Conservation (phyloP, 2,113 vertebrate species). For the Sialia sialis region DNA sequence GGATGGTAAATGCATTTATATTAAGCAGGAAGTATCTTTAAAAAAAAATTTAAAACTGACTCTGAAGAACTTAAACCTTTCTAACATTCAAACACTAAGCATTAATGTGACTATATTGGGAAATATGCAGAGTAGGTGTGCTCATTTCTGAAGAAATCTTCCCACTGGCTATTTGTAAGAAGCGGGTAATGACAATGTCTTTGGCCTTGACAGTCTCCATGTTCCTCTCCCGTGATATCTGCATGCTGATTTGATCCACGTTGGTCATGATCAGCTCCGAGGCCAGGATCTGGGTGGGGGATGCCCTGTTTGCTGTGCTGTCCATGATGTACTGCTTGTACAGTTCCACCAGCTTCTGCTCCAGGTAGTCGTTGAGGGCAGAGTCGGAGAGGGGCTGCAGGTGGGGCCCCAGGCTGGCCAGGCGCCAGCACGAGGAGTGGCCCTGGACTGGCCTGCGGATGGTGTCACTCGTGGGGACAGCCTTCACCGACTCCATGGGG, state of each 20-base stretch:
- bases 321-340: conserved; percentile 95
- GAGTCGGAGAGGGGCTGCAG: conserved; percentile 91
- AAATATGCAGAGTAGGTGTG: conserved; percentile 92
- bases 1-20: not conserved
- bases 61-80: not conserved
- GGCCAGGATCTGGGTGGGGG: conserved; percentile 82
- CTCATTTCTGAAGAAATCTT: conserved; percentile 89
- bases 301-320: conserved; percentile 70
- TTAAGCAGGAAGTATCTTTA: not conserved
- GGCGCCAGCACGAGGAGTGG: conserved; percentile 81
- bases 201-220: conserved; percentile 87
- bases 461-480: not conserved
- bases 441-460: conserved; percentile 48
- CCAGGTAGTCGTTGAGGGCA: conserved; percentile 87
- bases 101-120: conserved; percentile 72
- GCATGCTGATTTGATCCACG: conserved; percentile 90
- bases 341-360: conserved; percentile 90
- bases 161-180: conserved; percentile 83
- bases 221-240: conserved; percentile 88
- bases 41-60: not conserved
- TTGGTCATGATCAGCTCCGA: conserved; percentile 90
- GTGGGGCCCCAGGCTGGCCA: conserved; percentile 76
- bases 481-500: conserved; percentile 71
- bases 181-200: conserved; percentile 90
- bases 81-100: not conserved